These are phyloP conservation scores for Octodon degus DNA, from an alignment of 2,113 vertebrate species.

Conservation along the genomic window DNA sequence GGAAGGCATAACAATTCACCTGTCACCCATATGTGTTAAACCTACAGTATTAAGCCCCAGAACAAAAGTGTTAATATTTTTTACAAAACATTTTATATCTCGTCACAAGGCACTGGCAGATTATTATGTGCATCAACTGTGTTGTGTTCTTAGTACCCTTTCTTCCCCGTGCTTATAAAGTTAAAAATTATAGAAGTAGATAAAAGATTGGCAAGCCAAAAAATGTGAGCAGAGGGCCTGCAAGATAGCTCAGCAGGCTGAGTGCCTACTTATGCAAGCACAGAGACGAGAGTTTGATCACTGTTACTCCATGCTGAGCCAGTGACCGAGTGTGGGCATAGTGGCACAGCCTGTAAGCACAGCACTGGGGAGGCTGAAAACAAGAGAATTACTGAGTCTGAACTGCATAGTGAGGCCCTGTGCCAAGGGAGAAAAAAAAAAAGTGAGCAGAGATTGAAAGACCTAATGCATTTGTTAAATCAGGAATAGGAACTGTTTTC, in stretches of 20 bases:
- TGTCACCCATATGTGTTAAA: not conserved
- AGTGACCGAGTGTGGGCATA: too few species aligned
- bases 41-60: not conserved
- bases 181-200: not conserved
- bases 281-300: too few species aligned
- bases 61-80: not conserved
- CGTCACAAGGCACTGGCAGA: not conserved
- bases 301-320: too few species aligned
- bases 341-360: too few species aligned
- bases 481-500: not conserved
- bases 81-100: not conserved
- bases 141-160: not conserved
- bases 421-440: too few species aligned
- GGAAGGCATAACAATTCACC: not conserved
- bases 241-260: too few species aligned
- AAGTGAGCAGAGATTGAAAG: not conserved
- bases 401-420: too few species aligned
- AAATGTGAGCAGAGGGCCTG: too few species aligned
- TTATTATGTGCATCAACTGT: not conserved
- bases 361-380: too few species aligned
- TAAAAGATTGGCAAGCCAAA: not conserved
- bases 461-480: constrained; percentile 30
- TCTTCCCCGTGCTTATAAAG: not conserved
- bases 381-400: too few species aligned
- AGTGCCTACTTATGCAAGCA: too few species aligned